Evolutionary conservation across 2,113 vertebrate species (phyloP).

Genomic region (Pseudopodoces humilis): DNA sequence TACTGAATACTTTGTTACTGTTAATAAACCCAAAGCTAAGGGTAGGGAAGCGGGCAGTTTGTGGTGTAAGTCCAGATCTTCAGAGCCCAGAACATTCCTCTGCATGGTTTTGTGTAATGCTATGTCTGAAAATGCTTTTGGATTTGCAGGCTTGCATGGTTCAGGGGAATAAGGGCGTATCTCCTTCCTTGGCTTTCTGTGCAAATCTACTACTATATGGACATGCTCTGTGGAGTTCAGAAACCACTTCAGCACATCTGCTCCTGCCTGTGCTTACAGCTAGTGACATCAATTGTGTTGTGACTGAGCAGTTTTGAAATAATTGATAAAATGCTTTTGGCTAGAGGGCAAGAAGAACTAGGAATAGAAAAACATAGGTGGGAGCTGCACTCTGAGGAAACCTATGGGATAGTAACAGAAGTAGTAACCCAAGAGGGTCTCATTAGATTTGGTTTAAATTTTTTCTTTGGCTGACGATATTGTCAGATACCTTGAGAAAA

Average conservation of each 20-base stretch:
- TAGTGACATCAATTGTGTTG: not conserved
- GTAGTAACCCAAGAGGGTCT: accelerated
- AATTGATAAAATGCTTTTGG: not conserved
- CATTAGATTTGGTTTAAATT: not conserved
- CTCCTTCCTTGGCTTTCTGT: not conserved
- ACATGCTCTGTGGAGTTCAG: not conserved
- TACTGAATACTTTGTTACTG: not conserved
- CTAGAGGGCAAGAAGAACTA: not conserved
- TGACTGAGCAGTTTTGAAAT: not conserved
- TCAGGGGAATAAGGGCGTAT: accelerated
- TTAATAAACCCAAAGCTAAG: not conserved
- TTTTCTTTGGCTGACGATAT: not conserved
- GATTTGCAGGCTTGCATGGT: not conserved
- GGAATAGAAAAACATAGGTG: not conserved
- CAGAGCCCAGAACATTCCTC: not conserved
- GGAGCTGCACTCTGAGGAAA: not conserved
- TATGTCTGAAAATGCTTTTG: not conserved
- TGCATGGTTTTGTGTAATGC: not conserved
- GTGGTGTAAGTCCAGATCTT: not conserved
- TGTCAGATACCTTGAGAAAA: not conserved
- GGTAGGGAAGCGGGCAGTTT: accelerated
- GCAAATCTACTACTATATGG: not conserved
- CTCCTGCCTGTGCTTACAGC: not conserved
- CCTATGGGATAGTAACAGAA: not conserved
- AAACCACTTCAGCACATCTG: not conserved